phyloP scores from a whole-genome alignment of 2,797 vertebrate genomes.

The Gymnopithys bicolor region DNA sequence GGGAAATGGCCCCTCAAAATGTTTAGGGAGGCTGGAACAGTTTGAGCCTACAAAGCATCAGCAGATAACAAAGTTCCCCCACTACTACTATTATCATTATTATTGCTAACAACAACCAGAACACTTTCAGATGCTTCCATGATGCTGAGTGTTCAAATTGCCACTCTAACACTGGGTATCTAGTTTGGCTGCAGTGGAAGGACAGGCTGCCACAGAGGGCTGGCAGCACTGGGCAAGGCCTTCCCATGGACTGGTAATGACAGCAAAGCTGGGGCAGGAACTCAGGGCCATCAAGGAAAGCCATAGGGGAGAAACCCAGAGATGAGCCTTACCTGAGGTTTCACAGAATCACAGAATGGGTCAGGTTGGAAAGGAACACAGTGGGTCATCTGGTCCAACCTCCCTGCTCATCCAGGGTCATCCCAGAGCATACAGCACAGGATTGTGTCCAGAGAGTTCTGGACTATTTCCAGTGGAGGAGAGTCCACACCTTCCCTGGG shows the following conservation, averaged over 20 bases:
- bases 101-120: neutral
- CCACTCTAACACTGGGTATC: neutral
- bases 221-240: neutral
- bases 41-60: neutral
- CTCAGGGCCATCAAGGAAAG: neutral
- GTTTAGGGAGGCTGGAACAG: neutral
- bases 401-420: neutral
- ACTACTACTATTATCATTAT: neutral
- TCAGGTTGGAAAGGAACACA: neutral
- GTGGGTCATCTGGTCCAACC: neutral
- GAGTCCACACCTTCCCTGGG: neutral
- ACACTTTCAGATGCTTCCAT: neutral
- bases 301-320: accelerated
- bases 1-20: neutral
- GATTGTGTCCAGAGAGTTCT: neutral
- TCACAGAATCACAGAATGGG: neutral
- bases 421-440: neutral
- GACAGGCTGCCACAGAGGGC: neutral
- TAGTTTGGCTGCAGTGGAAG: neutral
- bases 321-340: neutral
- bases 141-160: accelerated
- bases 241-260: neutral
- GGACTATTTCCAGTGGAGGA: neutral
- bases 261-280: neutral
- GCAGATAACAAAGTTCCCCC: neutral